Evolutionary conservation across 2,797 vertebrate species (phyloP), one percentile per base, ranked within the genome.

Genomic region (Enteromius radiatus): DNA sequence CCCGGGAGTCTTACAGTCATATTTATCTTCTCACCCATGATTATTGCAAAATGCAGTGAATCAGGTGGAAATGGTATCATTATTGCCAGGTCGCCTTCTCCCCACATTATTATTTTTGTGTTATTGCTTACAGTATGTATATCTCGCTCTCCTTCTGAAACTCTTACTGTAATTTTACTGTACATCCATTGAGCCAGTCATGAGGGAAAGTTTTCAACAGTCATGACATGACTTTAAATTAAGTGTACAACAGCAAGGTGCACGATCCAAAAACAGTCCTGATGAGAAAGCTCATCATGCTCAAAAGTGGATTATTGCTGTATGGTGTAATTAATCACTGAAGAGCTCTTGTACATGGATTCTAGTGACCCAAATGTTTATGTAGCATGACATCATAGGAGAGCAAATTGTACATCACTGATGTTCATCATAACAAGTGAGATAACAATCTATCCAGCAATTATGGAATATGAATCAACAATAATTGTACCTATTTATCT

Each of bases 351-450:
- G 8, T 56, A 69, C 65, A 5, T 41, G 6, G 26, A 70, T 61
- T 14, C 52, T 33, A 38, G n/a, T 19, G 64, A 56, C 31, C 31
- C 33, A 68, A 69, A 38, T 70, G 41, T 43, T 41, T 21, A 76
- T 78, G 45, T 38, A 54, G 76, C 63, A 49, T 28, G 4, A 69
- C 15, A 68, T 67, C 3, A 68, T 2, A 78, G 17, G 4, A 75
- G 17, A 45, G 54, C 78, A 65, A 33, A 23, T 28, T 52, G 31
- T 28, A 23, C 1, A 68, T 14, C 28, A 38, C n/a, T 36, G 64
- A 84, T 23, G 49, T 73, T 63, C 14, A 56, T 84, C 76, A 76
- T 84, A 70, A 86, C 71, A 54, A 67, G 84, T 56, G n/a, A 78
- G 63, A 56, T 56, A 21, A 56, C 4, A 47, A n/a, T 49, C 10